A percentile compares a stretch with the other conserved stretches of the same genome.
Conservation (phyloP, 2,797 vertebrate genomes). For the Amphiprion clarkii region DNA sequence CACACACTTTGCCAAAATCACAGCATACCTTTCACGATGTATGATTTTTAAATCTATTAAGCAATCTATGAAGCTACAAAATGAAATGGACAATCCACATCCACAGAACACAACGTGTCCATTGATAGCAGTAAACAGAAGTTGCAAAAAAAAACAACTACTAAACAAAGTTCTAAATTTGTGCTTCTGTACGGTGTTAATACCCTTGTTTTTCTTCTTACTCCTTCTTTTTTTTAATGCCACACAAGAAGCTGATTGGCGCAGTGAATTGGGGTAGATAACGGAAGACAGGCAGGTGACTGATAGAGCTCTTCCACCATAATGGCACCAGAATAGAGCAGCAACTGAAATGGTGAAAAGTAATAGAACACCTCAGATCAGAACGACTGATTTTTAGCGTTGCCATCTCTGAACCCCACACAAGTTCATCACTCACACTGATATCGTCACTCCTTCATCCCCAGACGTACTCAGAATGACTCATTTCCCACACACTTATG, state of each 20-base stretch:
- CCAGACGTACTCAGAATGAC: slow-evolving; percentile 14
- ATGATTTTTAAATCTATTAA: too few relatives aligned
- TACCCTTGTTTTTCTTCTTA: background rate
- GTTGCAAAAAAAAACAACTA: background rate
- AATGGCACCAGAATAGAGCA: slow-evolving; percentile 3
- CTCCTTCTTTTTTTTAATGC: background rate
- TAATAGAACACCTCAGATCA: slow-evolving; percentile 32
- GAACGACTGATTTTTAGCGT: slow-evolving; percentile 15
- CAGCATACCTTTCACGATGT: too few relatives aligned
- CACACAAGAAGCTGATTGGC: slow-evolving; percentile 5
- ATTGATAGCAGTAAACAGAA: slow-evolving; percentile 13
- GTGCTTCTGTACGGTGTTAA: background rate
- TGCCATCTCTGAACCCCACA: slow-evolving; percentile 1
- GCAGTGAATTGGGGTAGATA: background rate
- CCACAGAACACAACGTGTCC: too few relatives aligned
- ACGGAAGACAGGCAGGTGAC: slow-evolving; percentile 7
- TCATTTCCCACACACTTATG: slow-evolving; percentile 10
- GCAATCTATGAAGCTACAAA: too few relatives aligned
- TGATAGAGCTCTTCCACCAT: slow-evolving; percentile 14
- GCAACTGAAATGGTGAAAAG: slow-evolving; percentile 14
- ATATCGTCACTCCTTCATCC: slow-evolving; percentile 12
- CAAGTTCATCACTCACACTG: slow-evolving; percentile 23
- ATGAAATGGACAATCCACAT: too few relatives aligned
- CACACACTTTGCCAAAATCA: too few relatives aligned
- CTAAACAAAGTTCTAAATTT: too few relatives aligned